These are phyloP conservation scores for Deilephila elpenor DNA, from an alignment of 2,888 invertebrate genomes.

Conservation along the genomic window DNA sequence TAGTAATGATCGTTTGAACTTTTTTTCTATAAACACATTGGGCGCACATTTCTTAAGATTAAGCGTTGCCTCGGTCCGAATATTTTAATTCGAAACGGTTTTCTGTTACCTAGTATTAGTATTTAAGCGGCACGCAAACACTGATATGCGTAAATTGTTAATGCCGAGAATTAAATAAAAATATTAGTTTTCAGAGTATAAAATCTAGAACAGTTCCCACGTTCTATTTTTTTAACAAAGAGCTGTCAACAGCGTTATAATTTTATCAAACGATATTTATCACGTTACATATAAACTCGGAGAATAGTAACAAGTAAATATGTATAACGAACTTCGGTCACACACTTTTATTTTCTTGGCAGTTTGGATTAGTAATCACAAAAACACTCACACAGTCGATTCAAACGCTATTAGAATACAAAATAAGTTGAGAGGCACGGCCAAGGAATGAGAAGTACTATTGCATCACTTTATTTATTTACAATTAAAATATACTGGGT, in stretches of 20 bases:
- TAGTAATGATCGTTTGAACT: constrained; percentile 49
- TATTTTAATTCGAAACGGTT: constrained; percentile 19
- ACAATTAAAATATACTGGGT: constrained; percentile 8
- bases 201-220: constrained; percentile 23
- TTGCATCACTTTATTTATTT: not conserved
- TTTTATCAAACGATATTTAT: not conserved
- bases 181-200: not conserved
- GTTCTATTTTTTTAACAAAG: constrained; percentile 17
- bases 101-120: constrained; percentile 9
- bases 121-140: constrained; percentile 9
- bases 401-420: constrained; percentile 9
- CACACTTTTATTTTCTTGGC: constrained; percentile 4
- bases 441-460: not conserved
- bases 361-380: not conserved
- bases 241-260: not conserved
- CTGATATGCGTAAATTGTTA: constrained; percentile 20
- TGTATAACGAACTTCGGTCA: not conserved
- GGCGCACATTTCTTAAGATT: constrained; percentile 14
- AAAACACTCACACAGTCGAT: not conserved
- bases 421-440: not conserved
- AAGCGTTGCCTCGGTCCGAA: constrained; percentile 10
- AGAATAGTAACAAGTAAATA: not conserved
- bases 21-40: constrained; percentile 35
- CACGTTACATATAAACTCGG: not conserved
- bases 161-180: constrained; percentile 10